These are phyloP conservation scores for Dolichotis patagonum DNA, from an alignment of 2,113 vertebrate species.

Conservation along the genomic window DNA sequence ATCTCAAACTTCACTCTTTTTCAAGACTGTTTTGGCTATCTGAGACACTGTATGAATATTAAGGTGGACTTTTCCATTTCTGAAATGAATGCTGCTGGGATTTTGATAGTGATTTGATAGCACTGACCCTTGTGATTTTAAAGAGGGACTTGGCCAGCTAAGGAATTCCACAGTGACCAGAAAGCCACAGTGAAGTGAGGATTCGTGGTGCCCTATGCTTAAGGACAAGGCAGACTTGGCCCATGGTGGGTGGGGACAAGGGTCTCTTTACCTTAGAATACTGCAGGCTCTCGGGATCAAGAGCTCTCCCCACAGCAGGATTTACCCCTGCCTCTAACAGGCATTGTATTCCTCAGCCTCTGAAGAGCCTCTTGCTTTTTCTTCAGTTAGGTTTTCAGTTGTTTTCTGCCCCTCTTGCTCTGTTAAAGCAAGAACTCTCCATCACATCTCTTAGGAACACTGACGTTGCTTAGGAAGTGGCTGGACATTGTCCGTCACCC, in stretches of 20 bases:
- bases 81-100: not conserved
- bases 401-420: not conserved
- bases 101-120: not conserved
- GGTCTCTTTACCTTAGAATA: not conserved
- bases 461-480: not conserved
- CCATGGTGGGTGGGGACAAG: not conserved
- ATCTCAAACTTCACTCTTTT: not conserved
- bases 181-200: not conserved
- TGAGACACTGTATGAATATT: not conserved
- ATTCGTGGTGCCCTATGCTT: not conserved
- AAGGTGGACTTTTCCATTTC: not conserved
- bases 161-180: not conserved
- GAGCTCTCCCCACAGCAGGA: not conserved
- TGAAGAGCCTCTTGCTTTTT: not conserved
- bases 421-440: not conserved
- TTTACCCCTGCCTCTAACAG: not conserved
- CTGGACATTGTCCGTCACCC: not conserved
- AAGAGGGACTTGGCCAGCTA: not conserved
- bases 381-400: not conserved
- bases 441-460: not conserved
- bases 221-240: not conserved
- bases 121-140: not conserved
- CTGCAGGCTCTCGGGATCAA: not conserved
- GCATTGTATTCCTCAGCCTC: not conserved
- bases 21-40: conserved; percentile 11